Base-by-base conservation (phyloP, 2,888 invertebrate species). In the Idaea dimidiata region DNA sequence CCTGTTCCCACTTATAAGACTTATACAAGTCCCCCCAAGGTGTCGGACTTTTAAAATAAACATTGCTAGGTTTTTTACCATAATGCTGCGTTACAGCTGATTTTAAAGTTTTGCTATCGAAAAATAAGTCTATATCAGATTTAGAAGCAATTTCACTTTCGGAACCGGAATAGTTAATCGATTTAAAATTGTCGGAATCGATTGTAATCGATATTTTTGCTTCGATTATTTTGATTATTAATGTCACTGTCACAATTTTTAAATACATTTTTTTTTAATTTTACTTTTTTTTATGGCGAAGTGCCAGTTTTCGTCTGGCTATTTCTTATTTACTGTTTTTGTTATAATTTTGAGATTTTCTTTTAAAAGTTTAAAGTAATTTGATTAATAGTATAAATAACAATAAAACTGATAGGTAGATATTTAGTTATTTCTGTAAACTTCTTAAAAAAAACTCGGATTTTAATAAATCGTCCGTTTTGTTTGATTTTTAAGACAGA, bases 1-100 rank as follows among this genome's bases (percentile, higher is more conserved):
- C 43, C 43, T 82, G 79, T 63, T 88, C 84, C 88, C 88, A 90
- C 18, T 79, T 73, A 60, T 85, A 84, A 56, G 62, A 79, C 59
- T 81, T 78, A 65, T 87, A 90, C 4, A 90, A 72, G 72, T 90
- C 89, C 0, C 83, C 85, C 89, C 90, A 89, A 0, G 88, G 89
- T 0, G 90, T 90, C 0, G 89, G 90, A 59, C 86, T 86, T 72
- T 77, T 80, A 7, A 87, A 64, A 59, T 78, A 90, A 0, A 82
- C 76, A 6, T 75, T 72, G 1, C 66, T 81, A 0, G 90, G 86
- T 63, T 69, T 74, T 14, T 59, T 72, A 0, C 83, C 84, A 18
- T 81, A 86, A 59, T 82, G 79, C 7, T 64, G 73, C 54, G 73
- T 73, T 0, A 88, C 67, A 0, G 86, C 86, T 59, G 73, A 66